Conservation (phyloP, 2,797 vertebrate genomes). For the Brachyrhaphis roseni region DNA sequence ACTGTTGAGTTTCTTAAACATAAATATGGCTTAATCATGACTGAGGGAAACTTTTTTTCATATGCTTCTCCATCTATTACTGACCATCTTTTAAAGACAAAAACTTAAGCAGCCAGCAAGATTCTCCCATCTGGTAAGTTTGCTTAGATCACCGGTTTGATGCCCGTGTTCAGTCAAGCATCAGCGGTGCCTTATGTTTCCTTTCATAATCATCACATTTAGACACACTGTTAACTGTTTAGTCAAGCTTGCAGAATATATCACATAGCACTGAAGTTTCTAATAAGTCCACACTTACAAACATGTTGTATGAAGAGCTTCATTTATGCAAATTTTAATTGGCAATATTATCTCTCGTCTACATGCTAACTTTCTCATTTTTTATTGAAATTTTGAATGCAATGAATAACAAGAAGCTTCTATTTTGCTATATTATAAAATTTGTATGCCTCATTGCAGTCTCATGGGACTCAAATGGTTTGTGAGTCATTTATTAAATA, state of each 20-base stretch:
- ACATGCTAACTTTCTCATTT: background rate
- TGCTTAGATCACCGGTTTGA: slow-evolving; percentile 25
- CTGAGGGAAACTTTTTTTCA: background rate
- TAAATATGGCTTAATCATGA: background rate
- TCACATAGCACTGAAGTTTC: slow-evolving; percentile 6
- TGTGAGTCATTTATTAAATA: background rate
- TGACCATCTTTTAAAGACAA: background rate
- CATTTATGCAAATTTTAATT: background rate
- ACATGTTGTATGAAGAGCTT: background rate
- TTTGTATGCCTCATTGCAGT: background rate
- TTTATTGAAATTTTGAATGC: background rate
- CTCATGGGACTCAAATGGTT: background rate
- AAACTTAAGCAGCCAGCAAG: slow-evolving; percentile 3
- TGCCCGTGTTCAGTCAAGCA: slow-evolving; percentile 23
- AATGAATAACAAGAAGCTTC: background rate
- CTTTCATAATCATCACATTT: slow-evolving; percentile 14
- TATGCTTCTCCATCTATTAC: slow-evolving; percentile 1
- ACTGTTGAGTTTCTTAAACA: background rate
- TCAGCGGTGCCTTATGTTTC: slow-evolving; percentile 26
- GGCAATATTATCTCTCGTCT: background rate
- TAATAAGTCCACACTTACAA: too few relatives aligned
- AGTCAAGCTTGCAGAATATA: slow-evolving; percentile 21
- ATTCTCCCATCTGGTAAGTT: slow-evolving; percentile 8
- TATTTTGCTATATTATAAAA: background rate
- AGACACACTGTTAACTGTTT: slow-evolving; percentile 31